Conservation (phyloP, 1,140 invertebrate species). For the Penaeus chinensis region DNA sequence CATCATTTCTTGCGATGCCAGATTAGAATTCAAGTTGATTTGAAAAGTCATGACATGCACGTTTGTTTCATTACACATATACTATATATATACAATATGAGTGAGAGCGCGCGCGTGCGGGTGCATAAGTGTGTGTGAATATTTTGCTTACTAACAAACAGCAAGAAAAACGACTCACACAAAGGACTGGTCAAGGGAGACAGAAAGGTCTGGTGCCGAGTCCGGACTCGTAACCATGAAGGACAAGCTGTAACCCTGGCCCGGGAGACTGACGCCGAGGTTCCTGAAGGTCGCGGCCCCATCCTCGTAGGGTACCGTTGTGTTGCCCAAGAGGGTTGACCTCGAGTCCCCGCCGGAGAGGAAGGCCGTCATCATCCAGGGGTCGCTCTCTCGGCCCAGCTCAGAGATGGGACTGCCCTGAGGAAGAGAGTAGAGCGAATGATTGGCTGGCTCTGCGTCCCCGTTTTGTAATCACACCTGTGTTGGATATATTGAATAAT, state of each 20-base stretch:
- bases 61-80: too few relatives aligned
- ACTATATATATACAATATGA: too few relatives aligned
- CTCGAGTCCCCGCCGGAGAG: slow-evolving; percentile 12
- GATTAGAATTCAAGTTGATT: too few relatives aligned
- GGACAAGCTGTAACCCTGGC: slow-evolving; percentile 12
- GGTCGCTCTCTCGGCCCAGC: slow-evolving; percentile 31
- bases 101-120: too few relatives aligned
- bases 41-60: too few relatives aligned
- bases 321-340: background rate
- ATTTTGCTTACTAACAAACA: too few relatives aligned
- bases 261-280: slow-evolving; percentile 13
- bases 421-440: background rate
- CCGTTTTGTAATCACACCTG: background rate
- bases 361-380: slow-evolving; percentile 34
- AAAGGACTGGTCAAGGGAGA: background rate
- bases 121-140: too few relatives aligned
- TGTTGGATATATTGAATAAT: background rate
- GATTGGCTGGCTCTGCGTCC: background rate
- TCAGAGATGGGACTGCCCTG: slow-evolving; percentile 31
- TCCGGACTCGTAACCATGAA: slow-evolving; percentile 29
- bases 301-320: slow-evolving; percentile 21
- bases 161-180: background rate
- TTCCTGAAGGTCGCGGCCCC: slow-evolving; percentile 47
- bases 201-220: background rate
- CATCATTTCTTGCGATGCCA: too few relatives aligned